Conservation (phyloP, 2,113 vertebrate genomes). For the Bubo scandiacus region DNA sequence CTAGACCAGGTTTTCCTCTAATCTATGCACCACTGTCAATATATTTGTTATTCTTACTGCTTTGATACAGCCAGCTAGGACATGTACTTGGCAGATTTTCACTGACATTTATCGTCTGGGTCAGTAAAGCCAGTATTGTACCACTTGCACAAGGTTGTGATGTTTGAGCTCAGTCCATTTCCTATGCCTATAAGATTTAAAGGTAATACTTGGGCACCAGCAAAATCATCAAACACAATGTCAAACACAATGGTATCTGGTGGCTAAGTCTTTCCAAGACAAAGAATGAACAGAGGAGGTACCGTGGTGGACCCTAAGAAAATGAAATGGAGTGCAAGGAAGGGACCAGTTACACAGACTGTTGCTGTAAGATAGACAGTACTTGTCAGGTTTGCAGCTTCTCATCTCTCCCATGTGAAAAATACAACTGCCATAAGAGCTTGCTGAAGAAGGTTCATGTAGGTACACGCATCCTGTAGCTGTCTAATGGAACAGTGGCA, state of each 20-base stretch:
- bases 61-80: not conserved
- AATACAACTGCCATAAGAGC: not conserved
- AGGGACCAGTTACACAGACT: not conserved
- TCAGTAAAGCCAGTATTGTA: not conserved
- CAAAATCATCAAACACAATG: not conserved
- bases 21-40: not conserved
- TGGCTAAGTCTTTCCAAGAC: not conserved
- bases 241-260: accelerated
- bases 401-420: not conserved
- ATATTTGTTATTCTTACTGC: not conserved
- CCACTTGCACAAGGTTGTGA: not conserved
- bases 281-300: not conserved
- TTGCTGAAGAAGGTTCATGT: not conserved
- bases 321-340: not conserved
- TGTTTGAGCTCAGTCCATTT: not conserved
- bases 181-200: not conserved
- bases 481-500: not conserved
- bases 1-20: not conserved
- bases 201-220: not conserved
- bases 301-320: not conserved
- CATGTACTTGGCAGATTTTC: not conserved
- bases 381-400: not conserved
- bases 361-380: not conserved
- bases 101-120: not conserved
- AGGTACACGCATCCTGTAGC: not conserved